phyloP scores from a whole-genome alignment of 2,797 vertebrate species.

The Anguilla pacifica region DNA sequence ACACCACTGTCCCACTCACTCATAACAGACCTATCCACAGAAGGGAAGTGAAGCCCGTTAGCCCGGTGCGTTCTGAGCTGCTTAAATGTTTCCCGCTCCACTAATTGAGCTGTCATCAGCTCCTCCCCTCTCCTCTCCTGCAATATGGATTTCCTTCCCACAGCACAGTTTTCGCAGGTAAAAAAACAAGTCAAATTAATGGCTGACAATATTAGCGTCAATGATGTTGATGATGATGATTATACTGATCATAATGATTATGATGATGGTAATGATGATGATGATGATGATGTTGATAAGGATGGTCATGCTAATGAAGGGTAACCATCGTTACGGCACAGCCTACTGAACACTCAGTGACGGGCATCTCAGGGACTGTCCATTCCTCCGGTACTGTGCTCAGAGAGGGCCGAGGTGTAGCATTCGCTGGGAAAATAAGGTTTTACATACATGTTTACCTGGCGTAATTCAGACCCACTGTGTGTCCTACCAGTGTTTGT shows the following conservation, averaged over 20 bases:
- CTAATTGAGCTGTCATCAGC: neutral
- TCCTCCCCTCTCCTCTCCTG: neutral
- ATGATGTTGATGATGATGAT: neutral
- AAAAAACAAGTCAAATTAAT: neutral
- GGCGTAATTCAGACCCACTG: neutral
- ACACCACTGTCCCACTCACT: neutral
- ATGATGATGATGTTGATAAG: neutral
- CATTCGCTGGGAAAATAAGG: neutral
- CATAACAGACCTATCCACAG: neutral
- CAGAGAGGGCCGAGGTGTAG: neutral
- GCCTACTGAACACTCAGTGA: neutral
- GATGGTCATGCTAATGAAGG: neutral
- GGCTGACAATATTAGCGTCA: neutral
- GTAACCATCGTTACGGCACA: neutral
- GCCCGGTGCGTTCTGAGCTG: neutral
- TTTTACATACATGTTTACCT: neutral
- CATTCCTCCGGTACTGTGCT: neutral
- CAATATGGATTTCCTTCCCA: neutral
- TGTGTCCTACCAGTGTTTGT: neutral
- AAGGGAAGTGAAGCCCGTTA: neutral
- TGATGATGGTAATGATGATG: neutral
- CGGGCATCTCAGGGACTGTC: neutral
- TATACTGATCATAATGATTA: neutral
- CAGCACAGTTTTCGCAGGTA: neutral
- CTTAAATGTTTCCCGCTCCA: neutral